These are phyloP conservation scores for Cirrhinus molitorella DNA, from an alignment of 2,797 vertebrate genomes.

Conservation along the genomic window DNA sequence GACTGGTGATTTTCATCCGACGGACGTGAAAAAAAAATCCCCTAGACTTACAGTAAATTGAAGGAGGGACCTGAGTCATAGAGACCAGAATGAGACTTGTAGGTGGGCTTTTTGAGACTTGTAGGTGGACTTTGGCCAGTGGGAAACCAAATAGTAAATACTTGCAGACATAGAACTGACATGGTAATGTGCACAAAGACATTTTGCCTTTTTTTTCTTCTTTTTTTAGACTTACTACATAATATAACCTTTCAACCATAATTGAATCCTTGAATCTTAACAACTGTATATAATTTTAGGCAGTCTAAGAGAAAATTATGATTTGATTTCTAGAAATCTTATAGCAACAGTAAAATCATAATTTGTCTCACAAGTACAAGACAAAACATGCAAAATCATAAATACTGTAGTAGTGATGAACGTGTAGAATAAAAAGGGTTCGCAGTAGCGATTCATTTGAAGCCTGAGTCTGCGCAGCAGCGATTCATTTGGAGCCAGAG, in stretches of 20 bases:
- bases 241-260: not conserved
- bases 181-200: not conserved
- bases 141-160: not conserved
- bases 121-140: not conserved
- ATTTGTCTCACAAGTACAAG: too few relatives aligned
- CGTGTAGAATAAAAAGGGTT: not conserved
- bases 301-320: not conserved
- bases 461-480: too few relatives aligned
- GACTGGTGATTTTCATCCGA: not conserved
- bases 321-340: not conserved
- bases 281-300: not conserved
- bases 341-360: not conserved
- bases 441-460: too few relatives aligned
- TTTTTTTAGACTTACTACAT: not conserved
- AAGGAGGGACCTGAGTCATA: not conserved
- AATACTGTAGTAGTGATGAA: not conserved
- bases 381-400: not conserved
- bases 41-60: conserved; percentile 1
- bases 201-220: not conserved
- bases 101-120: conserved; percentile 7
- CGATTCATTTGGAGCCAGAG: too few relatives aligned
- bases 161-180: not conserved
- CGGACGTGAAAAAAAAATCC: not conserved
- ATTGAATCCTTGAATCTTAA: not conserved
- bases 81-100: not conserved